Evolutionary conservation across 2,797 vertebrate species (phyloP), one percentile per base, ranked within the genome.

Genomic region (Chrosomus eos): DNA sequence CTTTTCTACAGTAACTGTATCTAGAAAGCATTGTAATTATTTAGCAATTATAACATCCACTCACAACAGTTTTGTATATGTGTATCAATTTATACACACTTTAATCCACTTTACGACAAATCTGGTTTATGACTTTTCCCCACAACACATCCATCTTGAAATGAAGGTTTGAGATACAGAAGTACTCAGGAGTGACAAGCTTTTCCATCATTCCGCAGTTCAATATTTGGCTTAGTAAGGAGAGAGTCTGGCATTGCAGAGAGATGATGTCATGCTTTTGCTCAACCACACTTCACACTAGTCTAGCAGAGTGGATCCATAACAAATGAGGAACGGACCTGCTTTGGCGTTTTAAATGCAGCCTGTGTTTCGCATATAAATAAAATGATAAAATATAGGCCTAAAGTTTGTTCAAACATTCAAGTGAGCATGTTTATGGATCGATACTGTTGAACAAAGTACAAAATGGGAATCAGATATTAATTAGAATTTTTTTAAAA

Each of bases 211-310:
- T 70, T 66, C 82, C 16, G 28, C 38, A 9, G 28, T 79, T 80
- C 60, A 87, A 73, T 73, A 72, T 58, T 83, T 77, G 85, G 80
- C 62, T 40, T 80, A 80, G 28, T 45, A 81, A 81, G 48, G 60
- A 26, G 80, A 80, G 80, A 78, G 38, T 19, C 16, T 3, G 80
- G 91, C 88, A 91, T 92, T 94, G 92, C 92, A 93, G 93, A 90
- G 92, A 92, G 93, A 94, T 96, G 95, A 96, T 95, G 95, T 95
- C 94, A 95, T 95, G 90, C 93, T 89, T 94, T 93, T 89, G 90
- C 90, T 92, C 93, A 93, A 94, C 91, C 92, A 91, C 92, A 84
- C 81, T 88, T 82, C 81, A 85, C 85, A 84, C 60, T 40, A 43
- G 82, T 86, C 81, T 64, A 81, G 84, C 71, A 62, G 60, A 79